A percentile compares a stretch with the other conserved stretches of the same genome.
These are phyloP conservation scores for Callaeas wilsoni DNA, from an alignment of 2,113 vertebrate genomes.

Conservation along the genomic window DNA sequence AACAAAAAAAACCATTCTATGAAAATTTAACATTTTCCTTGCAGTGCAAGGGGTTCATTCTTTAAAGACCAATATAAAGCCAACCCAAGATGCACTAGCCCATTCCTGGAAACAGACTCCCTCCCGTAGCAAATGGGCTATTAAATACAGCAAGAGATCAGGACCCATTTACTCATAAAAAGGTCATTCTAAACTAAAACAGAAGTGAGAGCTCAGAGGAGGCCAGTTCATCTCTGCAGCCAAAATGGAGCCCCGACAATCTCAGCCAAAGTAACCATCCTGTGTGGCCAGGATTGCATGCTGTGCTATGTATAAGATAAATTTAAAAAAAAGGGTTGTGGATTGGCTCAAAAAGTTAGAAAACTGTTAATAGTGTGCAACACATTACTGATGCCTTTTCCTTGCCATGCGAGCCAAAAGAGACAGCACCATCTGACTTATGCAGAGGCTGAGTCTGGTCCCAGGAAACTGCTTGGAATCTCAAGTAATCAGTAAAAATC, in stretches of 20 bases:
- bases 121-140: background rate
- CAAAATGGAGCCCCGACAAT: background rate
- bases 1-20: background rate
- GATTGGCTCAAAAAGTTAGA: background rate
- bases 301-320: background rate
- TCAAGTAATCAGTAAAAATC: background rate
- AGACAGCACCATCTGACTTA: background rate
- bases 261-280: background rate
- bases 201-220: background rate
- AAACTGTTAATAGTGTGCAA: background rate
- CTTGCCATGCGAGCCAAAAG: background rate
- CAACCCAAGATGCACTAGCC: background rate
- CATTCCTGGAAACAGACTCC: background rate
- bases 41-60: background rate
- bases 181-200: background rate
- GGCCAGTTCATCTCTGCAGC: background rate
- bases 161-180: background rate
- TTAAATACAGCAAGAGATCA: background rate
- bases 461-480: background rate
- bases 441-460: background rate
- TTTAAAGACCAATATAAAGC: background rate
- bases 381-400: background rate
- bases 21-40: slow-evolving; percentile 2
- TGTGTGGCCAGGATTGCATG: background rate
- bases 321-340: background rate